Conservation (phyloP, 2,888 invertebrate species). For the Nephrotoma flavescens region DNA sequence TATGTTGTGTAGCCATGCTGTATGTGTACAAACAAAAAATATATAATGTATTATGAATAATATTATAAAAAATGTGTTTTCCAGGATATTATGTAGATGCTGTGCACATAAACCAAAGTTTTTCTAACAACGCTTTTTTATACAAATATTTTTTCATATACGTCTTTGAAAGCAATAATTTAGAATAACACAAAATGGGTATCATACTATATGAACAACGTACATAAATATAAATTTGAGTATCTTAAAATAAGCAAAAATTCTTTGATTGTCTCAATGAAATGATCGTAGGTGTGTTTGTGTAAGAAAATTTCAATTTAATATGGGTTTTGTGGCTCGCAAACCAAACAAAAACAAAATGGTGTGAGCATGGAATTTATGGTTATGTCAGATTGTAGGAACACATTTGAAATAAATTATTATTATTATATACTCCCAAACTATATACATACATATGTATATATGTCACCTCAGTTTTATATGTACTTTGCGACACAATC, state of each 20-base stretch:
- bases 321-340: neutral
- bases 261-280: neutral
- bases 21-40: neutral
- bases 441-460: neutral
- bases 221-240: neutral
- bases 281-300: neutral
- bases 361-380: neutral
- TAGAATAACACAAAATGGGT: neutral
- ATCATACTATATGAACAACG: neutral
- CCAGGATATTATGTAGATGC: neutral
- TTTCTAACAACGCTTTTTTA: neutral
- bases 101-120: neutral
- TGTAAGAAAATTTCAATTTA: neutral
- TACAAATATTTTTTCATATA: neutral
- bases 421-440: neutral
- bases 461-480: neutral
- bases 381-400: neutral
- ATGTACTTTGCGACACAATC: neutral
- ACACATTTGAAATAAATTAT: neutral
- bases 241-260: neutral
- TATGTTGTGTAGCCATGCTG: neutral
- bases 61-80: neutral
- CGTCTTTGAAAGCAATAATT: neutral
- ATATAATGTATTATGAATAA: neutral
- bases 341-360: neutral